These are phyloP conservation scores for Anastrepha ludens DNA, from an alignment of 1,140 invertebrate species.

Conservation along the genomic window DNA sequence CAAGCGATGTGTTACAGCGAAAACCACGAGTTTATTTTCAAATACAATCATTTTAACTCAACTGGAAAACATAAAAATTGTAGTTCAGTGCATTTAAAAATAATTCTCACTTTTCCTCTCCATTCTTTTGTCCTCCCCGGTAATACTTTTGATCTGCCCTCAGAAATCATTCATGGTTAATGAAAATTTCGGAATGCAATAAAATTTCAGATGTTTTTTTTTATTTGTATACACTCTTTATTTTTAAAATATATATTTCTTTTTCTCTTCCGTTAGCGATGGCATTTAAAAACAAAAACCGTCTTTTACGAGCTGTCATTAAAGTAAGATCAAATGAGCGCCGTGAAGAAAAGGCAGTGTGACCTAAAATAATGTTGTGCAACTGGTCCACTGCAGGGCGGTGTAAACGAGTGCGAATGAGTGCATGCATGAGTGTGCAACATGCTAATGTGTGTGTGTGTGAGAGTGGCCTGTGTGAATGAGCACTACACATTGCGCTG, in stretches of 20 bases:
- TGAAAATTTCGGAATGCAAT: conserved; percentile 27
- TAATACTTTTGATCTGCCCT: conserved; percentile 11
- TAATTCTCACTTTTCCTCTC: no score
- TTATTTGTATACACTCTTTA: not conserved
- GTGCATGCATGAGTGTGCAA: not conserved
- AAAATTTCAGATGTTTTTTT: conserved; percentile 3
- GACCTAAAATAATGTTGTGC: not conserved
- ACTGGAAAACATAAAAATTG: no score
- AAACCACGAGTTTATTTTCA: no score
- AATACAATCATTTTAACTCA: no score
- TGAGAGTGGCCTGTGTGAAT: not conserved
- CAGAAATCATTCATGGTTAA: conserved; percentile 31
- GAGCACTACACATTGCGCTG: conserved; percentile 17
- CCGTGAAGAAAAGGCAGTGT: not conserved
- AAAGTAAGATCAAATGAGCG: conserved; percentile 48
- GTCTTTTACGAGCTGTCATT: conserved; percentile 45
- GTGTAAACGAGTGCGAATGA: not conserved
- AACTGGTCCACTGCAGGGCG: not conserved
- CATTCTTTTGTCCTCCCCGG: no score
- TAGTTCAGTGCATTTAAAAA: no score
- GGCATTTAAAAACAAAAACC: not conserved
- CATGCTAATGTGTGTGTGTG: not conserved
- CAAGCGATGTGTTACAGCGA: no score
- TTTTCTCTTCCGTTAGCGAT: not conserved
- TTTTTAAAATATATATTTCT: not conserved